Percentiles rank a stretch among this genome's conserved stretches.
These are phyloP conservation scores for Lasioglossum baleicum DNA, from an alignment of 1,140 invertebrate genomes.

Conservation along the genomic window DNA sequence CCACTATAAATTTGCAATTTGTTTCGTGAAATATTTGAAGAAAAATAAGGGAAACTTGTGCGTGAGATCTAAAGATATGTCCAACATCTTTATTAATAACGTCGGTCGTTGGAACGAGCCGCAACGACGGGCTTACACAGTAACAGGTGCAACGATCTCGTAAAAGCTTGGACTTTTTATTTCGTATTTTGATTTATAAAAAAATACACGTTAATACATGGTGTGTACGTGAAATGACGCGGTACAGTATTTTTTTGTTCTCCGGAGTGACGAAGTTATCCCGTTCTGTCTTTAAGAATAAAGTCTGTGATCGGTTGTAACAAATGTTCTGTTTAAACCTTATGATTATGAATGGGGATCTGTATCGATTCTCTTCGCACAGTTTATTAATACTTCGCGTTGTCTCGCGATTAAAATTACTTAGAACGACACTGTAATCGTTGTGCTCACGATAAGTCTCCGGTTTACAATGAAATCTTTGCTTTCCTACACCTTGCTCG, in stretches of 20 bases:
- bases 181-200: constrained; percentile 72
- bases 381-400: background rate
- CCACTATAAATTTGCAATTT: too few relatives aligned
- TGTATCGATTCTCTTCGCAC: constrained; percentile 4
- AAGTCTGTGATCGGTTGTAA: constrained; percentile 51
- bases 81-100: constrained; percentile 36
- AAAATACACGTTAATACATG: constrained; percentile 76
- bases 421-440: constrained; percentile 37
- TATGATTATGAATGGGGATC: constrained; percentile 46
- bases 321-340: constrained; percentile 43
- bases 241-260: constrained; percentile 23
- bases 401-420: constrained; percentile 13
- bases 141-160: constrained; percentile 38
- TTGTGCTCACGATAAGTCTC: constrained; percentile 46
- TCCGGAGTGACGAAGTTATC: constrained; percentile 37
- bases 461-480: constrained; percentile 31
- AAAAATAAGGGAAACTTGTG: background rate
- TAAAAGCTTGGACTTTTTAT: constrained; percentile 74
- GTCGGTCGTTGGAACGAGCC: background rate
- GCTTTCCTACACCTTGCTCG: constrained; percentile 26
- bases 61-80: constrained; percentile 17
- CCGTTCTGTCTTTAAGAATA: constrained; percentile 43
- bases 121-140: constrained; percentile 16
- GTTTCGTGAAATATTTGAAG: too few relatives aligned
- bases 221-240: constrained; percentile 65